Evolutionary conservation across 2,113 vertebrate genomes (phyloP).

Genomic region (Podarcis raffonei): DNA sequence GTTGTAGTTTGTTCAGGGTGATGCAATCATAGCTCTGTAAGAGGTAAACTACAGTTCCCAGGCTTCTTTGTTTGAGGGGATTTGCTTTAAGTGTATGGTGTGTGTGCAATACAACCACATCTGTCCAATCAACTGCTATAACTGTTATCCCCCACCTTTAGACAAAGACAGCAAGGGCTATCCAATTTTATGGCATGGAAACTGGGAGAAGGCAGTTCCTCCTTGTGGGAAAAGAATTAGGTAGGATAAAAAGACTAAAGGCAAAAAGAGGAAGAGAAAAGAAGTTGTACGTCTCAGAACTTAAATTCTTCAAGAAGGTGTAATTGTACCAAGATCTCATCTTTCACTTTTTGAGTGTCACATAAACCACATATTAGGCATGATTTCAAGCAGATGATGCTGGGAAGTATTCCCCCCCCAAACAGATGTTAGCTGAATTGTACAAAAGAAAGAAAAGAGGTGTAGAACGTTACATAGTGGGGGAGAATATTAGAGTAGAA

Average conservation of each 20-base stretch:
- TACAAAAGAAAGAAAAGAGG: background rate
- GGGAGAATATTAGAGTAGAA: background rate
- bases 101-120: background rate
- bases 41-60: no score
- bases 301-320: background rate
- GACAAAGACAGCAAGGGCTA: no score
- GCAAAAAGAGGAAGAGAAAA: no score
- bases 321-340: background rate
- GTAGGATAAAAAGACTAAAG: no score
- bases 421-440: background rate
- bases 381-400: background rate
- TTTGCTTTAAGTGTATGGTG: no score
- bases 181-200: no score
- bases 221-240: no score
- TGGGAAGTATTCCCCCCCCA: background rate
- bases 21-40: no score
- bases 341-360: background rate
- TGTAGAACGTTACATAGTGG: background rate
- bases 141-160: background rate
- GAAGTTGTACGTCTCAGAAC: background rate
- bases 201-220: no score
- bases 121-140: no score
- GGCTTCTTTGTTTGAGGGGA: no score
- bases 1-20: no score
- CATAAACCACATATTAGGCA: background rate